Conservation (phyloP, 2,797 vertebrate species). For the Sebastes steindachneri region DNA sequence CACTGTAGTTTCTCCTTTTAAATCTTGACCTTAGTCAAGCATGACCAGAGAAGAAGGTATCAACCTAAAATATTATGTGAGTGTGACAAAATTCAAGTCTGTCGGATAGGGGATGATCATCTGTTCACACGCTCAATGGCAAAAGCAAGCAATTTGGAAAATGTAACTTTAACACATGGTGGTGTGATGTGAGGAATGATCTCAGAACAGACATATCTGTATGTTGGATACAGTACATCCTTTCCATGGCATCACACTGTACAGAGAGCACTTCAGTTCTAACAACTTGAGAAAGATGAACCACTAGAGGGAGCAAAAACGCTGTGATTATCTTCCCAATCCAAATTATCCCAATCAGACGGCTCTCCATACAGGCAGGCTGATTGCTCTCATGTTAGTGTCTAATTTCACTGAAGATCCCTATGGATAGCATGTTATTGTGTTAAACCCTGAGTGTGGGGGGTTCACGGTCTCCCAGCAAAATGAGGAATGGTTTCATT, state of each 20-base stretch:
- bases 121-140: background rate
- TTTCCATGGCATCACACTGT: background rate
- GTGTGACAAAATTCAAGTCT: background rate
- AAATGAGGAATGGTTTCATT: conserved; percentile 1
- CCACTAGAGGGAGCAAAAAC: conserved; percentile 47
- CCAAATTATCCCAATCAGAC: background rate
- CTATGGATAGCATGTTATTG: background rate
- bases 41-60: background rate
- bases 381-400: background rate
- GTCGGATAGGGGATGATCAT: background rate
- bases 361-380: background rate
- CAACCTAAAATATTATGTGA: background rate
- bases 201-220: background rate
- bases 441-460: background rate
- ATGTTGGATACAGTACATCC: background rate
- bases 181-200: background rate
- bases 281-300: background rate
- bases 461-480: background rate
- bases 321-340: background rate
- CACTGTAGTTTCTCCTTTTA: background rate
- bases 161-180: no score
- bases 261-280: background rate
- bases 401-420: background rate
- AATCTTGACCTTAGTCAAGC: background rate
- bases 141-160: no score